Percentiles rank a stretch among this genome's conserved stretches.
Conservation (phyloP, 2,888 invertebrate species). For the Sympetrum striolatum region DNA sequence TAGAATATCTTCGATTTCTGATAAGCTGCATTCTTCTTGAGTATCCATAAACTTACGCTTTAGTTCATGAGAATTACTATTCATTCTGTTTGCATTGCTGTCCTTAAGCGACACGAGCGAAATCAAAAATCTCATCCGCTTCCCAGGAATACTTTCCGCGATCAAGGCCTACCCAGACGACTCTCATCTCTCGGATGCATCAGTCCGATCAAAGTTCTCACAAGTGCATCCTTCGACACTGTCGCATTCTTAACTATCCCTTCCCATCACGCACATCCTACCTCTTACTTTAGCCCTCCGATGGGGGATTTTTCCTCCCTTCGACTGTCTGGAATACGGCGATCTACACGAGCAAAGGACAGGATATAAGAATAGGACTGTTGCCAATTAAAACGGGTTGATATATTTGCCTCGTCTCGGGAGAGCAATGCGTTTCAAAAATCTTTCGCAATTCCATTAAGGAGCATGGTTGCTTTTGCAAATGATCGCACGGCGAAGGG, state of each 20-base stretch:
- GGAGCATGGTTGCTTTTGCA: not conserved
- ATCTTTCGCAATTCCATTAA: not conserved
- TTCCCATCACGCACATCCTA: not conserved
- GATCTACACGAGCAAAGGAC: conserved; percentile 5
- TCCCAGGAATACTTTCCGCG: not conserved
- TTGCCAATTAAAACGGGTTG: not conserved
- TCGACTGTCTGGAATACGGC: not conserved
- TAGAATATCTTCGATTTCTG: too few species aligned
- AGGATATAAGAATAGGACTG: not conserved
- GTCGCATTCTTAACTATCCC: not conserved
- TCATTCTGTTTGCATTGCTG: too few species aligned
- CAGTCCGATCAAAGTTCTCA: not conserved
- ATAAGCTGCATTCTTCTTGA: too few species aligned
- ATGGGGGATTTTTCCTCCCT: not conserved
- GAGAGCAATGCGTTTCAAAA: not conserved
- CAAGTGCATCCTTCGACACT: not conserved
- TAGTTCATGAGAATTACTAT: too few species aligned
- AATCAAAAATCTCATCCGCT: not conserved
- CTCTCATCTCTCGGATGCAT: not conserved
- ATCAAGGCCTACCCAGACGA: not conserved
- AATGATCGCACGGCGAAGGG: not conserved
- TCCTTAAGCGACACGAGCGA: too few species aligned
- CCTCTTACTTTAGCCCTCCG: not conserved
- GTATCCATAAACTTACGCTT: too few species aligned
- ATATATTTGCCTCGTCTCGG: not conserved